These are phyloP conservation scores for Glossosoma conforme DNA, from an alignment of 1,140 invertebrate species.

Conservation along the genomic window DNA sequence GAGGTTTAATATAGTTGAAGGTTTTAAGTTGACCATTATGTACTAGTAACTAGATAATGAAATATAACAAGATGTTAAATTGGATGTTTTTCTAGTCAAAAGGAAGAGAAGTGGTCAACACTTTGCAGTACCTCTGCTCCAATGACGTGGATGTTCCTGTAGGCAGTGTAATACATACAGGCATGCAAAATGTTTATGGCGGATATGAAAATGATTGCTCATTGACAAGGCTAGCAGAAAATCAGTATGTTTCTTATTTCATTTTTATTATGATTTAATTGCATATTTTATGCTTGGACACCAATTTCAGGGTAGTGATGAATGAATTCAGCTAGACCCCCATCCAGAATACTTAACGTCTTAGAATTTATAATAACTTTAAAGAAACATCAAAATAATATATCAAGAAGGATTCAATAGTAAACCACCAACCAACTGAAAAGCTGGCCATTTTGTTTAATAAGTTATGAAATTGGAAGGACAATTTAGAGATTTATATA, in stretches of 20 bases:
- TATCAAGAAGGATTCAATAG: no score
- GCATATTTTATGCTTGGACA: no score
- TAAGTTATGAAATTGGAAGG: no score
- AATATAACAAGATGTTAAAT: slow-evolving; percentile 5
- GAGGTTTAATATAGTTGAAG: no score
- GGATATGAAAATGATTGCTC: slow-evolving; percentile 99
- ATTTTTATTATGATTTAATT: background rate
- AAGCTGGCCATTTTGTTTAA: no score
- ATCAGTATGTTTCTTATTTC: slow-evolving; percentile 67
- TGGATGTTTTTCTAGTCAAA: slow-evolving; percentile 64
- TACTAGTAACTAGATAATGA: background rate
- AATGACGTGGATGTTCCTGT: slow-evolving; percentile 95
- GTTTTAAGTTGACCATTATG: no score
- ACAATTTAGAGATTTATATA: no score
- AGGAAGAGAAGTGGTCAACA: slow-evolving; percentile 82
- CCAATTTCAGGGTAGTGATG: no score
- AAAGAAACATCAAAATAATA: background rate
- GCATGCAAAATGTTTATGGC: slow-evolving; percentile 93
- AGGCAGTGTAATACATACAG: slow-evolving; percentile 94
- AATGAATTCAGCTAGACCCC: no score
- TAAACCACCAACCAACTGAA: no score
- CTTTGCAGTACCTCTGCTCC: slow-evolving; percentile 91
- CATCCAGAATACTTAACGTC: no score
- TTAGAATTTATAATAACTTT: slow-evolving; percentile 11
- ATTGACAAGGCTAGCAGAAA: slow-evolving; percentile 78